Evolutionary conservation across 2,888 invertebrate genomes (phyloP).

Genomic region (Epiblema foenella): DNA sequence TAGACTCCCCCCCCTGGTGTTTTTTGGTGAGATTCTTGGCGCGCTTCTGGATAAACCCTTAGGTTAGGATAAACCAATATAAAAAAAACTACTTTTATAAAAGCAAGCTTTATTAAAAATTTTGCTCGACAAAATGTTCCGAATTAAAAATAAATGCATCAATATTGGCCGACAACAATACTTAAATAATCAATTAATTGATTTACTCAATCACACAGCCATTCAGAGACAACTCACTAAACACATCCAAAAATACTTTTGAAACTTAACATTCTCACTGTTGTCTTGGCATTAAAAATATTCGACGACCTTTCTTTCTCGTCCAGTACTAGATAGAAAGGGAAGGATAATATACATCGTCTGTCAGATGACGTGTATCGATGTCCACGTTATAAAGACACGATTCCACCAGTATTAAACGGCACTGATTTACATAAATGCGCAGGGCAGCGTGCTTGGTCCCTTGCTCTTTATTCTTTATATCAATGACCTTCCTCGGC

Average conservation of each 20-base stretch:
- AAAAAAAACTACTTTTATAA: slow-evolving; percentile 10
- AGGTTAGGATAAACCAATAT: neutral
- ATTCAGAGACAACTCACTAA: neutral
- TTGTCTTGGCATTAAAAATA: slow-evolving; percentile 26
- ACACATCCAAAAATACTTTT: slow-evolving; percentile 35
- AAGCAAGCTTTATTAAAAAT: slow-evolving; percentile 58
- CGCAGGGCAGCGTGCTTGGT: too few species aligned
- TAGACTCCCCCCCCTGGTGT: too few species aligned
- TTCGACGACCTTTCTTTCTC: neutral
- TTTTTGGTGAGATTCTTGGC: too few species aligned
- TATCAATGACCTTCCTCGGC: too few species aligned
- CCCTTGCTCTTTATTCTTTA: too few species aligned
- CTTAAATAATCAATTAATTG: neutral
- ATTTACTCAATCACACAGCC: neutral
- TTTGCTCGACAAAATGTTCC: slow-evolving; percentile 44
- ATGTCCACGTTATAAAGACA: too few species aligned
- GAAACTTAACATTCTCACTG: slow-evolving; percentile 9
- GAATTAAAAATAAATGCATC: slow-evolving; percentile 37
- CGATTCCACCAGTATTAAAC: too few species aligned
- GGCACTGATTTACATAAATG: too few species aligned
- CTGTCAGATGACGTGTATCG: too few species aligned
- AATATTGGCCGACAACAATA: slow-evolving; percentile 26
- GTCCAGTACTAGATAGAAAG: neutral
- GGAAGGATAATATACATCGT: too few species aligned
- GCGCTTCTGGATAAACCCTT: too few species aligned